A percentile compares a stretch with the other conserved stretches of the same genome.
phyloP scores from a whole-genome alignment of 2,797 vertebrate species.

The Hybognathus amarus region DNA sequence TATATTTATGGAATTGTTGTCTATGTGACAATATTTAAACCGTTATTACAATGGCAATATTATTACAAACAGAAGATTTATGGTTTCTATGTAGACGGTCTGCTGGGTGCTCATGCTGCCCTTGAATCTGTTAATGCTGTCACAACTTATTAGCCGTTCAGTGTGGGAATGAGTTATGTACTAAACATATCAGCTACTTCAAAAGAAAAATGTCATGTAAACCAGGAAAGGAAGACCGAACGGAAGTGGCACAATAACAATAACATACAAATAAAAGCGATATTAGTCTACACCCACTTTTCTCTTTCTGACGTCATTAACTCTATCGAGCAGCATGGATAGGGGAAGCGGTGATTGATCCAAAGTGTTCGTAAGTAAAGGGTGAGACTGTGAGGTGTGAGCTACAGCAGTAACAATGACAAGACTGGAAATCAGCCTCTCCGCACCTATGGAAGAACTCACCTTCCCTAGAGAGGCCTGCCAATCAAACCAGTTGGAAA shows the following conservation, averaged over 20 bases:
- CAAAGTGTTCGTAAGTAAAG: constrained; percentile 49
- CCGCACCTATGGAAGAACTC: constrained; percentile 36
- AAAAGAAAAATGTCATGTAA: constrained; percentile 4
- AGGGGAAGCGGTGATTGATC: constrained; percentile 53
- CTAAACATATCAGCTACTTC: not conserved
- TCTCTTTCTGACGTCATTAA: constrained; percentile 40
- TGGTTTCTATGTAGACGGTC: not conserved
- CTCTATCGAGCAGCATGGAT: constrained; percentile 49
- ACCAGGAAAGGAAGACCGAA: constrained; percentile 26
- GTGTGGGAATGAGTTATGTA: constrained; percentile 13
- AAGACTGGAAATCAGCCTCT: constrained; percentile 43
- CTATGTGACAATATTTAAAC: constrained; percentile 9
- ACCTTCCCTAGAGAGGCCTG: constrained; percentile 7
- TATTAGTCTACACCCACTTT: constrained; percentile 8
- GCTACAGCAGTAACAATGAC: constrained; percentile 46
- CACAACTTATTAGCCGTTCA: constrained; percentile 21
- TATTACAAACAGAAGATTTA: constrained; percentile 19
- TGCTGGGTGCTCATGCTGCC: constrained; percentile 23
- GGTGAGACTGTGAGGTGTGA: constrained; percentile 35
- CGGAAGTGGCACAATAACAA: not conserved
- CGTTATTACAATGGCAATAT: constrained; percentile 45
- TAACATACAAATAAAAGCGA: not conserved
- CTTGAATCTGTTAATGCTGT: not conserved
- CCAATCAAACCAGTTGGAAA: constrained; percentile 12
- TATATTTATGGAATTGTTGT: constrained; percentile 21